Conservation (phyloP, 37 sponge, comb jelly and placozoan genomes). For the Eunapius fragilis region DNA sequence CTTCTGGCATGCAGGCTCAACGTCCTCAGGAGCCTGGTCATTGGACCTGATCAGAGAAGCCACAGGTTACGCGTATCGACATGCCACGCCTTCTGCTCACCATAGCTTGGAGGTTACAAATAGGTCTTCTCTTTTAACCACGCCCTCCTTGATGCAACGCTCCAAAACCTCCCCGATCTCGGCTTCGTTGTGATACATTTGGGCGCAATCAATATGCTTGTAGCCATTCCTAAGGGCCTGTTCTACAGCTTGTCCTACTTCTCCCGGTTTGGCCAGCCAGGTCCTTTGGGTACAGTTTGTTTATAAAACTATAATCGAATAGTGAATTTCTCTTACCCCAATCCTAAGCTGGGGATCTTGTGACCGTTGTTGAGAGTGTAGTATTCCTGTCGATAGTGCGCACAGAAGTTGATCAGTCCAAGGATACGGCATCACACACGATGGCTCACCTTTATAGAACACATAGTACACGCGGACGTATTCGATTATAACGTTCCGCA, state of each 20-base stretch:
- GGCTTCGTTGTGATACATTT: constrained; percentile 81
- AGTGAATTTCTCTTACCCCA: too few species aligned
- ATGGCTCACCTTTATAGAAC: neutral
- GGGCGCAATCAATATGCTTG: constrained; percentile 87
- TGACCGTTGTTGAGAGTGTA: constrained; percentile 67
- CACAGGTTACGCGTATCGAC: too few species aligned
- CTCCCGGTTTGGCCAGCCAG: constrained; percentile 75
- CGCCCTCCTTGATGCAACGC: constrained; percentile 79
- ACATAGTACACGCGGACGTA: neutral
- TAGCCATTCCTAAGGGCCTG: constrained; percentile 81
- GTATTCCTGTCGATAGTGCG: constrained; percentile 26
- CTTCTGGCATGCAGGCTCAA: constrained; percentile 51
- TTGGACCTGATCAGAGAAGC: constrained; percentile 28
- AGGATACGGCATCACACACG: neutral
- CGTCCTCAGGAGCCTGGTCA: constrained; percentile 59
- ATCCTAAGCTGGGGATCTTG: neutral
- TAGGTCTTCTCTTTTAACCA: constrained; percentile 83
- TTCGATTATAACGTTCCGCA: neutral
- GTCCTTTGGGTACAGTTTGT: constrained; percentile 28
- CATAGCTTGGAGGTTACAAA: constrained; percentile 89
- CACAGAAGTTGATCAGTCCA: neutral
- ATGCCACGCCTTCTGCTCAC: constrained; percentile 11
- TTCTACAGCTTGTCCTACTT: constrained; percentile 78
- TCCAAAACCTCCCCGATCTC: constrained; percentile 86
- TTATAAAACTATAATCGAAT: too few species aligned